Percentiles rank a stretch among this genome's conserved stretches.
phyloP scores from a whole-genome alignment of 2,797 vertebrate genomes.

The Carapus acus region DNA sequence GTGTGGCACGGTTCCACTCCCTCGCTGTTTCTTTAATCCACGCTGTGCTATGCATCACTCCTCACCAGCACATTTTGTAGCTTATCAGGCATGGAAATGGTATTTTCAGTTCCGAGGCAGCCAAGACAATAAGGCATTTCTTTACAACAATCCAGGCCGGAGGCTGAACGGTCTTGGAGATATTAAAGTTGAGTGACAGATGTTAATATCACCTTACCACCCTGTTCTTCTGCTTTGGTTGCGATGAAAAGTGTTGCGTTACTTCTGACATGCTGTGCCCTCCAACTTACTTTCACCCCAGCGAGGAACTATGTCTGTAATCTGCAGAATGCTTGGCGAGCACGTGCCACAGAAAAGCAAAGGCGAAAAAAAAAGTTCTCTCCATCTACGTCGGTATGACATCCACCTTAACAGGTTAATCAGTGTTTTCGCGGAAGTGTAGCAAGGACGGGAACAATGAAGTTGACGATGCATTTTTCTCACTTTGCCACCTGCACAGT shows the following conservation, averaged over 20 bases:
- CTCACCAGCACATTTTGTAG: slow-evolving; percentile 48
- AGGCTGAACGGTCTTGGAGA: slow-evolving; percentile 32
- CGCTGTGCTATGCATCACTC: slow-evolving; percentile 42
- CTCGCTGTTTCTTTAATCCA: background rate
- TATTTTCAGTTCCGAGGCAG: slow-evolving; percentile 33
- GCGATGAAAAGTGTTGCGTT: slow-evolving; percentile 58
- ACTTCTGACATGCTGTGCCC: slow-evolving; percentile 49
- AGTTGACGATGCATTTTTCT: too few species aligned
- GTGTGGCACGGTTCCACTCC: too few species aligned
- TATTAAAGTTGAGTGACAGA: slow-evolving; percentile 69
- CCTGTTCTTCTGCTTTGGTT: slow-evolving; percentile 36
- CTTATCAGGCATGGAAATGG: slow-evolving; percentile 21
- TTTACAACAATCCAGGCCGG: slow-evolving; percentile 46
- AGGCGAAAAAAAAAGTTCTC: too few species aligned
- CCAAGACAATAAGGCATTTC: slow-evolving; percentile 57
- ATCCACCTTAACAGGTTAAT: too few species aligned
- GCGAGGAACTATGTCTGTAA: slow-evolving; percentile 58
- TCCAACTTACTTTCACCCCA: slow-evolving; percentile 63
- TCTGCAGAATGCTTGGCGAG: slow-evolving; percentile 53
- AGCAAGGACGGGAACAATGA: too few species aligned
- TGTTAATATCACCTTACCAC: slow-evolving; percentile 70
- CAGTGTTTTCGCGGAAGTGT: too few species aligned
- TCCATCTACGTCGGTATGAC: too few species aligned
- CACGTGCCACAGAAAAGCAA: slow-evolving; percentile 52
- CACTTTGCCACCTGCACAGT: too few species aligned